Evolutionary conservation across 2,113 vertebrate species (phyloP).

Genomic region (Dolichotis patagonum): DNA sequence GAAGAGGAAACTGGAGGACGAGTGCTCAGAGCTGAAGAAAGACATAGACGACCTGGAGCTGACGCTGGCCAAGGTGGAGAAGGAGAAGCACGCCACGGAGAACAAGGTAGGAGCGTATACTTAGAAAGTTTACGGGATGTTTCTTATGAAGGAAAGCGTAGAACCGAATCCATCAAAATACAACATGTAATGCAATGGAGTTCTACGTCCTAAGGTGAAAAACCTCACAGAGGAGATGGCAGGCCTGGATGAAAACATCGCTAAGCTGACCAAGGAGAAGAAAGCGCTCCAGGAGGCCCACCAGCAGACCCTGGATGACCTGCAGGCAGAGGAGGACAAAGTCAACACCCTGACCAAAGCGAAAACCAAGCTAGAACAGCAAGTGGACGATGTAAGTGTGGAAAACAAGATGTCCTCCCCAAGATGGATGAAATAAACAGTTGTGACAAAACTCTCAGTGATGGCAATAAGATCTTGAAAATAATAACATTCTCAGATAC

Average conservation of each 20-base stretch:
- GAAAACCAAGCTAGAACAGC: constrained; percentile 85
- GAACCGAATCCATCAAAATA: no score
- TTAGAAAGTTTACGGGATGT: no score
- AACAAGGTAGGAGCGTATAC: no score
- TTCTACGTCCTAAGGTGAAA: no score
- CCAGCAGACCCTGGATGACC: constrained; percentile 86
- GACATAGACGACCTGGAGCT: no score
- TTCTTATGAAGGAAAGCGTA: no score
- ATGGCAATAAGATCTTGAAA: neutral
- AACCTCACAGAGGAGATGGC: constrained; percentile 92
- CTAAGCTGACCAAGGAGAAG: constrained; percentile 89
- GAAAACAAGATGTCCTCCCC: neutral
- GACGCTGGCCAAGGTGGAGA: no score
- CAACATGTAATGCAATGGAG: no score
- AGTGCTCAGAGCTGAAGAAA: no score
- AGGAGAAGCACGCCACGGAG: no score
- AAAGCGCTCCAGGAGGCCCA: constrained; percentile 87
- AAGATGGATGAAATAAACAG: neutral
- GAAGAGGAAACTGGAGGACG: no score
- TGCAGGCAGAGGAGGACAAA: constrained; percentile 85
- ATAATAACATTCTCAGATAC: neutral
- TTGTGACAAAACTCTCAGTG: neutral
- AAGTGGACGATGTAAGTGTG: constrained; percentile 84
- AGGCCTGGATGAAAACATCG: constrained; percentile 89
- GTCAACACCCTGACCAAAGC: constrained; percentile 82